Percentiles rank a stretch among this genome's conserved stretches.
Evolutionary conservation across 2,797 vertebrate species (phyloP).

Genomic region (Myotis vivesi): DNA sequence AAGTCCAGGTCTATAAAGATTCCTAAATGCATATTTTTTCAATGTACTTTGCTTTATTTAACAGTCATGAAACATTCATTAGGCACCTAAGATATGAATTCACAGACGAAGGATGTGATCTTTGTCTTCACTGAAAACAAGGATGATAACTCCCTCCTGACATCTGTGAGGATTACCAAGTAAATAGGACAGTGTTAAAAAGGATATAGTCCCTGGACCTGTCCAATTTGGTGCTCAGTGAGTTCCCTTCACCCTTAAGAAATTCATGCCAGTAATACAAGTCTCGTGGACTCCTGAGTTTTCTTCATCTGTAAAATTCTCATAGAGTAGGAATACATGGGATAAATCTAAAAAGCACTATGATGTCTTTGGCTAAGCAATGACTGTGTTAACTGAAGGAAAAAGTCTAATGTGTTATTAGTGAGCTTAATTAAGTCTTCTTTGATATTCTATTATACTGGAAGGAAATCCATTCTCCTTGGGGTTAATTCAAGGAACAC

Average conservation of each 20-base stretch:
- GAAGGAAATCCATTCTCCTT: background rate
- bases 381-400: background rate
- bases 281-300: background rate
- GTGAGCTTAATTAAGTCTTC: constrained; percentile 10
- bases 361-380: background rate
- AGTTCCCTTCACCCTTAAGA: background rate
- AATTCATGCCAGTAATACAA: background rate
- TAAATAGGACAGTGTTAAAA: background rate
- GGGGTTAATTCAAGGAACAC: background rate
- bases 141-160: background rate
- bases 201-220: background rate
- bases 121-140: background rate
- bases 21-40: background rate
- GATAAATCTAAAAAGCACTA: background rate
- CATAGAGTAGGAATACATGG: background rate
- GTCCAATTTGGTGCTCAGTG: background rate
- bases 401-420: background rate
- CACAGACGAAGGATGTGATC: background rate
- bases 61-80: background rate
- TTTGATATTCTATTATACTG: background rate
- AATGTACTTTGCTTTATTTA: background rate
- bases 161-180: background rate
- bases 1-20: background rate
- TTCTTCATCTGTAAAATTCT: constrained; percentile 35
- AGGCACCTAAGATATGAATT: background rate